phyloP scores from a whole-genome alignment of 2,797 vertebrate genomes.

The Chaetophractus vellerosus region DNA sequence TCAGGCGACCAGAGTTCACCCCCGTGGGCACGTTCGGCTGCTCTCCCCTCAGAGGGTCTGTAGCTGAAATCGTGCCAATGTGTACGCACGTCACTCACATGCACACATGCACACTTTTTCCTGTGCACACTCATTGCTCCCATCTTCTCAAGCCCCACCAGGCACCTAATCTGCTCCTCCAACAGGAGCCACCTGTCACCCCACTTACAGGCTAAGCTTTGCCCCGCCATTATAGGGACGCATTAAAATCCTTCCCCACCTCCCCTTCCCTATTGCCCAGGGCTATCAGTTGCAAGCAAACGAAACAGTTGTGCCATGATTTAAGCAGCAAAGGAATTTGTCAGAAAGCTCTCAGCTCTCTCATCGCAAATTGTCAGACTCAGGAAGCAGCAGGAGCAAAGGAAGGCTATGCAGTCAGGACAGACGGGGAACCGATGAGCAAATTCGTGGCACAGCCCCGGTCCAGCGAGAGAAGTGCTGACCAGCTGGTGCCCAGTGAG shows the following conservation, averaged over 20 bases:
- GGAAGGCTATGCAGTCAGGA: not conserved
- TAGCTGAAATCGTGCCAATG: not conserved
- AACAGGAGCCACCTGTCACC: not conserved
- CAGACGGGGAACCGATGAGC: too few species aligned
- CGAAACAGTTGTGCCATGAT: not conserved
- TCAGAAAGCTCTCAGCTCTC: not conserved
- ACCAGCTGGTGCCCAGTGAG: not conserved
- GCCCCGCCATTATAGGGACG: not conserved
- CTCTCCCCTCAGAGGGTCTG: not conserved
- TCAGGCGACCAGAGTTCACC: not conserved
- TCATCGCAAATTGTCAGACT: not conserved
- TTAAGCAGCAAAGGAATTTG: not conserved
- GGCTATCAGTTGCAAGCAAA: not conserved
- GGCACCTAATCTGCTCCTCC: not conserved
- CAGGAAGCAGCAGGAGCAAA: not conserved
- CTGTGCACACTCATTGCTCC: not conserved
- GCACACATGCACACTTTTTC: too few species aligned
- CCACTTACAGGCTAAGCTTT: not conserved
- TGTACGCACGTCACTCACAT: accelerated
- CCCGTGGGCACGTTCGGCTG: not conserved
- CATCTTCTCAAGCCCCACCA: not conserved
- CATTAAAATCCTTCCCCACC: not conserved
- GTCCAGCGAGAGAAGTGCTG: not conserved
- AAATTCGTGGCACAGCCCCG: not conserved
- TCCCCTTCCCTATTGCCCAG: not conserved